phyloP scores from a whole-genome alignment of 2,888 invertebrate genomes.

The Polymixis lichenea region DNA sequence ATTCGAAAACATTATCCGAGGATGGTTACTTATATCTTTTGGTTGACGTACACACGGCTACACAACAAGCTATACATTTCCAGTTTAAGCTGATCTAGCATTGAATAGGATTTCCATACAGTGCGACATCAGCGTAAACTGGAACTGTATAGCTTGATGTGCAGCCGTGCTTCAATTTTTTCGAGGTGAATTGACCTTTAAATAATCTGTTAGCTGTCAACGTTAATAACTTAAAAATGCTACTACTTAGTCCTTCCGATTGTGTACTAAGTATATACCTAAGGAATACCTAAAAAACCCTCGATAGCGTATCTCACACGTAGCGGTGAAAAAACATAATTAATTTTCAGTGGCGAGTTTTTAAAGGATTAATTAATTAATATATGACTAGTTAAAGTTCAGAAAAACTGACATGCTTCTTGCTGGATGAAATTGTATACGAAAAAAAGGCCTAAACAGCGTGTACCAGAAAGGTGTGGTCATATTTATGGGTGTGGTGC shows the following conservation, averaged over 20 bases:
- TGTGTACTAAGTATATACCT: background rate
- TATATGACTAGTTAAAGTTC: background rate
- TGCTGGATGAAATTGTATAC: background rate
- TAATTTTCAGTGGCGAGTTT: background rate
- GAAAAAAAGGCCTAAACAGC: background rate
- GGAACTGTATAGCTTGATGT: no score
- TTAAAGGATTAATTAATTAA: background rate
- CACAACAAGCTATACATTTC: no score
- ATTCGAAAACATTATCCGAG: no score
- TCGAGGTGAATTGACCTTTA: background rate
- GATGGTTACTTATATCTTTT: no score
- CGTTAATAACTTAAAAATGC: background rate
- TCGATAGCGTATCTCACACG: no score
- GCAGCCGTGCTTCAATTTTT: no score
- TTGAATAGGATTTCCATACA: no score
- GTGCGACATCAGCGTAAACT: no score
- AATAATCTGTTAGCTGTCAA: no score
- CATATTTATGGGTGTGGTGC: background rate
- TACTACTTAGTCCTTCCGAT: background rate
- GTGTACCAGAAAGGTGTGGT: background rate
- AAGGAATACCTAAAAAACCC: background rate
- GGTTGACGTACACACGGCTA: no score
- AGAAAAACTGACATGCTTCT: background rate
- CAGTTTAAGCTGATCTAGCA: no score
- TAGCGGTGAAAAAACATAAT: background rate